Percentiles rank a stretch among this genome's conserved stretches.
These are phyloP conservation scores for Narcine bancroftii DNA, from an alignment of 2,113 vertebrate species.

Conservation along the genomic window DNA sequence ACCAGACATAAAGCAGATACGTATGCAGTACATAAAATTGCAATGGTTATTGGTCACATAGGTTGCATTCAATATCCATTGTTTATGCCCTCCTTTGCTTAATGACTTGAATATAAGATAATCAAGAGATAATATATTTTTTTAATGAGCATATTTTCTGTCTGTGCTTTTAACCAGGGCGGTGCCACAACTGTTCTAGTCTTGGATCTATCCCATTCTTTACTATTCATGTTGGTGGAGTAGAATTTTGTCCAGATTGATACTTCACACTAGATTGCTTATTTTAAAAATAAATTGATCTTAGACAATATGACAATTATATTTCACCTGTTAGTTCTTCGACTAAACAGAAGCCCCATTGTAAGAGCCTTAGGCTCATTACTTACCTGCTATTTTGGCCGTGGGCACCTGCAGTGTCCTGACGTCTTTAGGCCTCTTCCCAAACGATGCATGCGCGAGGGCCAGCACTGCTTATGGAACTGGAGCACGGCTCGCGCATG, in stretches of 20 bases:
- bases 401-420: too few species aligned
- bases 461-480: neutral
- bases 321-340: neutral
- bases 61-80: neutral
- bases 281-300: too few species aligned
- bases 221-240: neutral
- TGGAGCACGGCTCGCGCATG: too few species aligned
- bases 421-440: too few species aligned
- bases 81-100: neutral
- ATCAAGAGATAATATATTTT: neutral
- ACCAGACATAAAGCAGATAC: too few species aligned
- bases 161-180: neutral
- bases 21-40: too few species aligned
- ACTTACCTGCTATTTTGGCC: too few species aligned
- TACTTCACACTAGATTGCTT: too few species aligned
- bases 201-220: neutral
- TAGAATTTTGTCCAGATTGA: neutral
- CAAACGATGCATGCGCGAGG: too few species aligned
- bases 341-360: neutral
- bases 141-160: neutral
- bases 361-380: too few species aligned
- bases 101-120: neutral
- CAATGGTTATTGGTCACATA: neutral
- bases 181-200: too few species aligned
- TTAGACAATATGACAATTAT: neutral